Conservation (phyloP, 1,140 invertebrate genomes). For the Microplitis demolitor region DNA sequence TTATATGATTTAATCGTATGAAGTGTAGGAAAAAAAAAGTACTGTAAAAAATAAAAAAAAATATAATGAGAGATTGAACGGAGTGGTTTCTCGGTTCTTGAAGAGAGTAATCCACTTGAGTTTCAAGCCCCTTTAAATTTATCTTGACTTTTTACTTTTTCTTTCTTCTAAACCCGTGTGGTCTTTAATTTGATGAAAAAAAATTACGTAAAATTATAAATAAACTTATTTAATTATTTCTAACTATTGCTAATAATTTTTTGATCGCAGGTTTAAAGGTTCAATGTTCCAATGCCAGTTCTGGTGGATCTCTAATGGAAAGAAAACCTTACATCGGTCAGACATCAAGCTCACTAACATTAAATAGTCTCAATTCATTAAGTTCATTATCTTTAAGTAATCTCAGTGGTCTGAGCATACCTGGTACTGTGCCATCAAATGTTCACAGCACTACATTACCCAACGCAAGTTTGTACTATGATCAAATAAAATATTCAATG, state of each 20-base stretch:
- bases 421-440: constrained; percentile 42
- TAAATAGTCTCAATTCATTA: constrained; percentile 46
- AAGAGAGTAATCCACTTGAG: constrained; percentile 39
- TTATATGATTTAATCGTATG: neutral
- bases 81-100: constrained; percentile 43
- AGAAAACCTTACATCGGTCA: constrained; percentile 52
- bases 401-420: constrained; percentile 45
- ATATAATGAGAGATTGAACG: constrained; percentile 43
- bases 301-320: constrained; percentile 50
- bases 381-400: constrained; percentile 49
- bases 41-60: constrained; percentile 22
- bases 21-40: constrained; percentile 21
- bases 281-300: constrained; percentile 46
- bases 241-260: neutral
- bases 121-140: constrained; percentile 11
- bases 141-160: neutral
- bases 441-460: constrained; percentile 38
- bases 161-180: neutral
- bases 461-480: constrained; percentile 50
- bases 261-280: constrained; percentile 44
- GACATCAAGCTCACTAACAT: constrained; percentile 41
- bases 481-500: constrained; percentile 55
- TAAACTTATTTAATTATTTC: constrained; percentile 20
- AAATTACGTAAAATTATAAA: constrained; percentile 17
- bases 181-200: neutral